Evolutionary conservation across 2,797 vertebrate genomes (phyloP).

Genomic region (Parambassis ranga): DNA sequence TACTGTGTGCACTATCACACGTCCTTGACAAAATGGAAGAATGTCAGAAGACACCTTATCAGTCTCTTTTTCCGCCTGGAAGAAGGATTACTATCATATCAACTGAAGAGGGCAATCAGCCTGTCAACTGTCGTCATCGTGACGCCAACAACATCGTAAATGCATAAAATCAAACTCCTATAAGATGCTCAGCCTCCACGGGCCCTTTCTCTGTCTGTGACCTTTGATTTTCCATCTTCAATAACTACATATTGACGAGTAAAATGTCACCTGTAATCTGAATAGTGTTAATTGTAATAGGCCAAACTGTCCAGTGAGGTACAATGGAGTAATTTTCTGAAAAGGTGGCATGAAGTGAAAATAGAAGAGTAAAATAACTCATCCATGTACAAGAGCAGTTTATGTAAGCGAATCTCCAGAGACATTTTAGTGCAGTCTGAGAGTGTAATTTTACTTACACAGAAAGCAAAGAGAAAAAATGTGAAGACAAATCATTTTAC

Average conservation of each 20-base stretch:
- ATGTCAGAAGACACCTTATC: constrained; percentile 20
- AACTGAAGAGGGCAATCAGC: constrained; percentile 34
- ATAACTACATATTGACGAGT: background rate
- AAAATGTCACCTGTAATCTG: background rate
- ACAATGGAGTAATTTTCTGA: constrained; percentile 2
- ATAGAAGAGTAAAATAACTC: background rate
- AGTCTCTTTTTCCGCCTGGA: constrained; percentile 12
- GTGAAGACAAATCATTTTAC: background rate
- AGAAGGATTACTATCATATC: constrained; percentile 28
- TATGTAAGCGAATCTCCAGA: background rate
- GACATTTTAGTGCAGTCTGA: background rate
- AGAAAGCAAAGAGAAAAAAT: background rate
- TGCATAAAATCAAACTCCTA: constrained; percentile 24
- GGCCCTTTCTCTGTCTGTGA: background rate
- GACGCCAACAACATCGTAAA: constrained; percentile 25
- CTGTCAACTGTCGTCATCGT: background rate
- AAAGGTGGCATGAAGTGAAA: background rate
- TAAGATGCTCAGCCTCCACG: background rate
- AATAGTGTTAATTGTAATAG: background rate
- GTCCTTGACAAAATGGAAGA: constrained; percentile 24
- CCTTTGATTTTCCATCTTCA: constrained; percentile 2
- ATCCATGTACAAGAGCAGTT: background rate
- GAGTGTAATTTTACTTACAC: background rate
- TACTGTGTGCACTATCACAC: background rate
- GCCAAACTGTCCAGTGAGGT: background rate